Conservation (phyloP, 1,140 invertebrate species). For the Sminthurides bifidus region DNA sequence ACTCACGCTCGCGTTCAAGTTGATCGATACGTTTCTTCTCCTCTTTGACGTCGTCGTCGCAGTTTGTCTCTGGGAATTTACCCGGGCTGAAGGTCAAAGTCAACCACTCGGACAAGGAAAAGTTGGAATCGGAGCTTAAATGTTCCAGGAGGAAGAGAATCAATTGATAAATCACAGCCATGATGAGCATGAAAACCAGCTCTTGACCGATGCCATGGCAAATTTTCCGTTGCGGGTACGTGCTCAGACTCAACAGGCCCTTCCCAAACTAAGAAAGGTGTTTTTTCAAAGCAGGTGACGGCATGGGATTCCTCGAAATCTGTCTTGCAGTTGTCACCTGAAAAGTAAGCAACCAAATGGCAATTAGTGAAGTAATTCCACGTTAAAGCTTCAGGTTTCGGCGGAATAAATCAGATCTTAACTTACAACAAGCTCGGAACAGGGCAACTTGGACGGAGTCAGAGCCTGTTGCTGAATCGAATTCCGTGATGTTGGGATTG, state of each 20-base stretch:
- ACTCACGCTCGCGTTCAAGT: background rate
- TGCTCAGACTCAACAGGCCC: constrained; percentile 2
- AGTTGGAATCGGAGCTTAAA: background rate
- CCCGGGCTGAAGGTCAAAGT: background rate
- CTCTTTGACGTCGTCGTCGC: constrained; percentile 2
- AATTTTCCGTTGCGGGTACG: background rate
- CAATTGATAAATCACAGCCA: constrained; percentile 5
- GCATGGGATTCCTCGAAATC: background rate
- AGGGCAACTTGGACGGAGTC: too few relatives aligned
- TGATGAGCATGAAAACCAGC: constrained; percentile 8
- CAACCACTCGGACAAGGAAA: background rate
- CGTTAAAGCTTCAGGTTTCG: too few relatives aligned
- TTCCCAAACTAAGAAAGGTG: constrained; percentile 9
- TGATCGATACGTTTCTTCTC: constrained; percentile 1
- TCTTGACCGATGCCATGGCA: constrained; percentile 15
- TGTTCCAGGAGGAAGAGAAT: constrained; percentile 5
- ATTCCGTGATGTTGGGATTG: background rate
- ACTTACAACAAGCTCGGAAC: too few relatives aligned
- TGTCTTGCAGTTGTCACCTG: constrained; percentile 16
- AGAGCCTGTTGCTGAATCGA: too few relatives aligned
- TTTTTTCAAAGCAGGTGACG: constrained; percentile 8
- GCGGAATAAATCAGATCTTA: too few relatives aligned
- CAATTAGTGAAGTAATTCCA: background rate
- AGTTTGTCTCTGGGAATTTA: background rate
- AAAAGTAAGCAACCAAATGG: background rate